Evolutionary conservation across 2,113 vertebrate species (phyloP).

Genomic region (Ranitomeya variabilis): DNA sequence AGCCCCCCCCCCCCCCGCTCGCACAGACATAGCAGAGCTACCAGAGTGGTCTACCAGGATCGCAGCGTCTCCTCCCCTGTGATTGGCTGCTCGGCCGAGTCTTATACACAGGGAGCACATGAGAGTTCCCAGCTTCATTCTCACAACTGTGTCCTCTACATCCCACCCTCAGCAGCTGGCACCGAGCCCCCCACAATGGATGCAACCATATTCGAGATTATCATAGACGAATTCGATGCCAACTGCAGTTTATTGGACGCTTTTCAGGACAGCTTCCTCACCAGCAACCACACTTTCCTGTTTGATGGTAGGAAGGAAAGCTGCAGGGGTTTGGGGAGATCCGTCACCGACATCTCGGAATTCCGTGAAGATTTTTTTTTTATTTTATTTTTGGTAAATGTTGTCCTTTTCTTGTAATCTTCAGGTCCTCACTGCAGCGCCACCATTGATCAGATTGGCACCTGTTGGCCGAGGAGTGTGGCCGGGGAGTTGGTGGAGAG

Average conservation of each 20-base stretch:
- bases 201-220: conserved; percentile 79
- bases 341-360: not conserved
- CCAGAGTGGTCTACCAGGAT: not conserved
- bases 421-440: conserved; percentile 89
- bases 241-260: conserved; percentile 88
- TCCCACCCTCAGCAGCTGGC: not conserved
- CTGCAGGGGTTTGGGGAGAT: not conserved
- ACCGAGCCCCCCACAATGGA: conserved; percentile 74
- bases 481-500: conserved; percentile 87
- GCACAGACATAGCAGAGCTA: conserved; percentile 4
- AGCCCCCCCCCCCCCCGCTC: not conserved
- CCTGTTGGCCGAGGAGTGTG: conserved; percentile 91
- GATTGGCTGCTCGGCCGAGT: conserved; percentile 30
- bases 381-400: not conserved
- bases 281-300: conserved; percentile 76
- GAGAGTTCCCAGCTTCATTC: conserved; percentile 10
- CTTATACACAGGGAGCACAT: conserved; percentile 24
- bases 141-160: not conserved
- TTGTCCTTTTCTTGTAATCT: conserved; percentile 28
- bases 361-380: not conserved
- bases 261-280: conserved; percentile 79
- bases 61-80: not conserved
- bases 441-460: conserved; percentile 94
- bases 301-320: conserved; percentile 79
- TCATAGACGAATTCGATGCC: conserved; percentile 83